Conservation (phyloP, 2,113 vertebrate genomes). For the Siniperca knerii region DNA sequence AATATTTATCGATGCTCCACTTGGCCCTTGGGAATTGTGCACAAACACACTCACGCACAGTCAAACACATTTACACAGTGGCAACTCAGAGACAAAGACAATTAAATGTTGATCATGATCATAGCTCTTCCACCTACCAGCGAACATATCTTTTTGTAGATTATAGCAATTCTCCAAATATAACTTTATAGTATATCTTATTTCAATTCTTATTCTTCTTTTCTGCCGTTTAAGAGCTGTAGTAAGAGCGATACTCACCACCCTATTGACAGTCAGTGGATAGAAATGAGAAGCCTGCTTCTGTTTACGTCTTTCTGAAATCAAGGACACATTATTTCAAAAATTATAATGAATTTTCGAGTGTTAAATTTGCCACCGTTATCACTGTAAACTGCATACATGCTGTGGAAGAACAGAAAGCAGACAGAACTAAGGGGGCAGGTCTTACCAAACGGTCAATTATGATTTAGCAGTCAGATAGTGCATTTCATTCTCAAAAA, state of each 20-base stretch:
- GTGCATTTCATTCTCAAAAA: neutral
- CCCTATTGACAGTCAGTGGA: no score
- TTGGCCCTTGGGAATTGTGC: slow-evolving; percentile 43
- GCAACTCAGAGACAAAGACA: slow-evolving; percentile 23
- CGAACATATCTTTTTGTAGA: neutral
- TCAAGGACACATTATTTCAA: no score
- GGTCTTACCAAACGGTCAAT: neutral
- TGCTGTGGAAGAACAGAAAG: neutral
- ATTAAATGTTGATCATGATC: slow-evolving; percentile 57
- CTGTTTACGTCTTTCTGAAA: no score
- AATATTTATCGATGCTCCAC: slow-evolving; percentile 69
- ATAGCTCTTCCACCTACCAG: slow-evolving; percentile 42
- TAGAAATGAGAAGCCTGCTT: no score
- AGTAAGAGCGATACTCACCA: no score
- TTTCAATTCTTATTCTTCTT: no score
- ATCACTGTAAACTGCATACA: neutral
- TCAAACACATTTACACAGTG: slow-evolving; percentile 43
- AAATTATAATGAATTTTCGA: no score
- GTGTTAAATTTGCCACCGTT: neutral
- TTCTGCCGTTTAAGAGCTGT: no score
- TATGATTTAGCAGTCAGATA: neutral
- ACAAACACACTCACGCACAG: slow-evolving; percentile 33
- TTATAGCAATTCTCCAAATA: neutral
- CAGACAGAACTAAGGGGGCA: neutral
- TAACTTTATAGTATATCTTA: neutral